Conservation (phyloP, 2,888 invertebrate genomes). For the Lochmaea crataegi region DNA sequence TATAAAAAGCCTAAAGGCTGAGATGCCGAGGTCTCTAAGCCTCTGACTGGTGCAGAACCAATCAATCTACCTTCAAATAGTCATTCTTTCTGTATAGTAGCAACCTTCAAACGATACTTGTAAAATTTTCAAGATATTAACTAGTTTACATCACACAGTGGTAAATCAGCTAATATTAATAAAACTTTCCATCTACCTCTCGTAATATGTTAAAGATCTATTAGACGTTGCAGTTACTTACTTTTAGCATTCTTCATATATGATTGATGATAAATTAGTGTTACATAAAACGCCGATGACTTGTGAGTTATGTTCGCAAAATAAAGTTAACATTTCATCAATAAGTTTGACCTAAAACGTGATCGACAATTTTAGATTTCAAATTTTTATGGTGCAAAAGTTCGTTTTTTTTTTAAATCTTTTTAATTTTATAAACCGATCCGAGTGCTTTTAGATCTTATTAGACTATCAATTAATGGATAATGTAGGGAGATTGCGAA, state of each 20-base stretch:
- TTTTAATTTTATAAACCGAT: not conserved
- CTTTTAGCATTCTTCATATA: conserved; percentile 16
- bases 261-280: conserved; percentile 29
- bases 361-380: conserved; percentile 8
- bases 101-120: no score
- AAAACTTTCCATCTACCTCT: not conserved
- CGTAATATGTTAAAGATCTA: not conserved
- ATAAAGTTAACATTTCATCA: conserved; percentile 23
- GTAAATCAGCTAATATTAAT: no score
- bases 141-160: no score
- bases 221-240: conserved; percentile 11
- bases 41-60: no score
- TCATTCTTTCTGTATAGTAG: no score
- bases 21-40: no score
- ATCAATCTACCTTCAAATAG: no score
- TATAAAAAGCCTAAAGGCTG: no score
- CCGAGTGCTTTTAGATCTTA: not conserved
- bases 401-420: not conserved
- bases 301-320: conserved; percentile 18
- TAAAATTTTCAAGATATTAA: no score
- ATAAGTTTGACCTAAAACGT: conserved; percentile 25
- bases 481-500: not conserved
- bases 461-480: not conserved
- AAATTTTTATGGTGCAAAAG: conserved; percentile 10
- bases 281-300: conserved; percentile 29